Evolutionary conservation across 2,797 vertebrate genomes (phyloP), one percentile per base, ranked within the genome.

Genomic region (Psittacula derbiana): DNA sequence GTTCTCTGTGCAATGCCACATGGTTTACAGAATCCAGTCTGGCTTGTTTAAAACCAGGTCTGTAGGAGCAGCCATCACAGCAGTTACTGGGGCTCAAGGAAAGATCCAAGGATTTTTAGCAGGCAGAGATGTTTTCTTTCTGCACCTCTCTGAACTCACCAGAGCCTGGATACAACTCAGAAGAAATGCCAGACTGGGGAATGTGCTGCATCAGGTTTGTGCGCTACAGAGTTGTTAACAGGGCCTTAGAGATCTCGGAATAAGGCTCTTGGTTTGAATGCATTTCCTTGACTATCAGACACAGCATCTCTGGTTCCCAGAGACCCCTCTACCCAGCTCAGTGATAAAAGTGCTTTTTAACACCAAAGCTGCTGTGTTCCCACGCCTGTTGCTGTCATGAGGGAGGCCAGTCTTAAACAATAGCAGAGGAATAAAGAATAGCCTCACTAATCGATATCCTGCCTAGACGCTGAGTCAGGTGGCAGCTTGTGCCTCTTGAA

Each of bases 391-490:
- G 95, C 93, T 97, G 75, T 94, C 87, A 76, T 86, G 81, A 83
- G 53, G 80, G 88, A 65, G 69, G 21, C 76, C 3, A 19, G 41
- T 18, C 88, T 73, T 30, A 40, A 97, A 97, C 97, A 97, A 97
- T 97, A 92, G 96, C 33, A 80, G 89, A 74, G 96, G 92, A 96
- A 91, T 96, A 85, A 93, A 96, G 97, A 95, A 96, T 87, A 65
- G 97, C 85, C 95, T 80, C 12, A 8, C 95, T 95, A 96, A 97
- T 97, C 92, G 6, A 97, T 97, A 97, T 97, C 96, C 97, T 97
- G 97, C 96, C 96, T n/a, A 97, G 97, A 97, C 94, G 86, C 96
- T 97, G 95, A 97, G 85, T 97, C 93, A 96, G 93, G 94, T 96
- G 92, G 94, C 94, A 96, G 93, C 88, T 84, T 47, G 24, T 73